Percentiles rank a stretch among this genome's conserved stretches.
Conservation (phyloP, 23 tunicate genomes). For the Botrylloides violaceus region DNA sequence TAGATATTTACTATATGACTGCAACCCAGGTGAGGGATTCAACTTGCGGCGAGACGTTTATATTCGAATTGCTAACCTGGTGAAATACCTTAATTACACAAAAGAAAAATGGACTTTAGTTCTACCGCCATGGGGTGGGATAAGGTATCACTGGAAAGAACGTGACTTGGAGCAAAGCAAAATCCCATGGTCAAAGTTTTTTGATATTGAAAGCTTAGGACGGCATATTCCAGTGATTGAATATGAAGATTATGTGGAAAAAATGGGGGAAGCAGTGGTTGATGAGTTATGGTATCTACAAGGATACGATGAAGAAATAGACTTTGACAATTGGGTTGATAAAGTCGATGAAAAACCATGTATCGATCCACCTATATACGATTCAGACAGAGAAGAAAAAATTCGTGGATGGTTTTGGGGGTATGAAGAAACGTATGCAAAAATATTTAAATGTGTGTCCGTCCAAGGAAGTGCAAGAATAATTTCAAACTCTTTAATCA, state of each 20-base stretch:
- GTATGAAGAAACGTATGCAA: conserved; percentile 85
- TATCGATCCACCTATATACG: conserved; percentile 69
- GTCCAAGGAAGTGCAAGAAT: conserved; percentile 66
- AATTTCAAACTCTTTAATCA: conserved; percentile 61
- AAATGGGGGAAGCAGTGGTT: conserved; percentile 68
- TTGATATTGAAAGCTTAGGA: conserved; percentile 66
- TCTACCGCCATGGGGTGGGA: conserved; percentile 99
- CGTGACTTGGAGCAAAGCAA: conserved; percentile 77
- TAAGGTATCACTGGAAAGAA: conserved; percentile 97
- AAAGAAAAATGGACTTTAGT: conserved; percentile 84
- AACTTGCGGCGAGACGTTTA: conserved; percentile 92
- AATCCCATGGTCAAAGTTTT: conserved; percentile 82
- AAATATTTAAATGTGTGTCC: conserved; percentile 95
- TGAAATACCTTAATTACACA: conserved; percentile 24
- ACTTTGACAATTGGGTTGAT: conserved; percentile 80
- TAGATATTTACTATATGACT: conserved; percentile 85
- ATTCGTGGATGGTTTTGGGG: conserved; percentile 99
- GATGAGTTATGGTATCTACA: conserved; percentile 98
- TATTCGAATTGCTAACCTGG: conserved; percentile 85
- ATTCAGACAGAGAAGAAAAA: conserved; percentile 64
- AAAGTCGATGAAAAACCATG: conserved; percentile 91
- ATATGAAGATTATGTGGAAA: conserved; percentile 92
- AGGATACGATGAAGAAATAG: conserved; percentile 87
- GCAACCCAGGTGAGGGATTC: conserved; percentile 98
- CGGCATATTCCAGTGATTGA: conserved; percentile 83